These are phyloP conservation scores for Salpingus planirostris DNA, from an alignment of 2,888 invertebrate species.

Conservation along the genomic window DNA sequence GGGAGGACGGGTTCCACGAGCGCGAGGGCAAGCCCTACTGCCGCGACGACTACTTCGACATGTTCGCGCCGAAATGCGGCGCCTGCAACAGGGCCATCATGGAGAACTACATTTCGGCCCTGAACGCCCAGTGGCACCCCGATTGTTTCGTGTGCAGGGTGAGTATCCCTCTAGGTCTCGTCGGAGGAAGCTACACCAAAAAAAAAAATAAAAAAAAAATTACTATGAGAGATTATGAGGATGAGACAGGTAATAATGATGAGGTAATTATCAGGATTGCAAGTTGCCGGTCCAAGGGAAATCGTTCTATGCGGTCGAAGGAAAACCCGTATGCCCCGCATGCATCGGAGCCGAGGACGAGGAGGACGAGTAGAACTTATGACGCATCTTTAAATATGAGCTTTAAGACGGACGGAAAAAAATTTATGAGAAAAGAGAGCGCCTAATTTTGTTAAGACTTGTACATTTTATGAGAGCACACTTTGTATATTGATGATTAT, in stretches of 20 bases:
- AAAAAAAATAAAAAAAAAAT: constrained; percentile 3
- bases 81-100: constrained; percentile 93
- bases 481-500: too few species aligned
- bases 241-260: too few species aligned
- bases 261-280: constrained; percentile 66
- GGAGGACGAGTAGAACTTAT: constrained; percentile 51
- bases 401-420: constrained; percentile 1
- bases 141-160: constrained; percentile 99
- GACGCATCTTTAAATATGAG: too few species aligned
- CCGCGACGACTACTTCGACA: constrained; percentile 90
- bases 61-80: constrained; percentile 97
- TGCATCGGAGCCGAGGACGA: constrained; percentile 90
- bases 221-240: too few species aligned
- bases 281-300: constrained; percentile 87
- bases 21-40: constrained; percentile 94
- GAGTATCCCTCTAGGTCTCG: constrained; percentile 41
- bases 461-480: too few species aligned
- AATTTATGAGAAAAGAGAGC: too few species aligned
- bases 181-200: neutral
- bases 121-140: constrained; percentile 97
- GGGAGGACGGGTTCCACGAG: constrained; percentile 97
- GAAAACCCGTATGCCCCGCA: constrained; percentile 89
- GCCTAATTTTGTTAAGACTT: too few species aligned
- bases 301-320: constrained; percentile 96
- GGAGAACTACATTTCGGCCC: constrained; percentile 96